Base-by-base conservation (phyloP, 1,140 invertebrate species). In the Drosophila miranda region DNA sequence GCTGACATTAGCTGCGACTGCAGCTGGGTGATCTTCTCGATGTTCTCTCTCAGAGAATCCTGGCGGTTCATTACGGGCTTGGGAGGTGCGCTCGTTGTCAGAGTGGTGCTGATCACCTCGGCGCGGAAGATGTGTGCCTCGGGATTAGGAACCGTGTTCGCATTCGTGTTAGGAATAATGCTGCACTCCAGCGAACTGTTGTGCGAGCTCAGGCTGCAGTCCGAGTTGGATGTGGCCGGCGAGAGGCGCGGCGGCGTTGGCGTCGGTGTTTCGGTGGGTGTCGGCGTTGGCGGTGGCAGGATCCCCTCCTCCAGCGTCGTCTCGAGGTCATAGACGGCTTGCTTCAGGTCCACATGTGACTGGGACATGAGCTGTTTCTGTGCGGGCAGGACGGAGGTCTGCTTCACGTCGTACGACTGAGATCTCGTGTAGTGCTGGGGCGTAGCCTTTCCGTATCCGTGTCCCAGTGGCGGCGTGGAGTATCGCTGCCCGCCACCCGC, bases 1-100 rank as follows among this genome's bases (percentile, higher is more conserved):
- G 90, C 78, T n/a, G 90, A 91, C 90, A 91, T 91, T 13, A 91
- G 71, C 44, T 91, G 75, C n/a, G 89, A 90, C 45, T 91, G 90
- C 14, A 91, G 56, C 26, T 91, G 90, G 4, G 87, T 91, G 9
- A 91, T 91, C 67, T 91, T 91, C 53, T 91, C 90, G 43, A 91
- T 91, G 50, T 91, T 91, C 57, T 91, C 90, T 11, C 90, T 69
- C 51, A 91, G 56, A 3, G 89, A 90, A 26, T 91, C 90, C 74
- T 89, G 88, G 6, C 89, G 75, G 63, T 69, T 90, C 38, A 90
- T 75, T 1, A 74, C 56, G 21, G 80, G 60, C 42, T 80, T 76
- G 28, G 66, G 51, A 28, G 66, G 51, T 44, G 75, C 56, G 44
- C 49, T 61, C 28, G 58, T 30, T 30, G 28, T 68, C 51, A 89